phyloP scores from a whole-genome alignment of 2,888 invertebrate species.

The Pterobdella sp. region DNA sequence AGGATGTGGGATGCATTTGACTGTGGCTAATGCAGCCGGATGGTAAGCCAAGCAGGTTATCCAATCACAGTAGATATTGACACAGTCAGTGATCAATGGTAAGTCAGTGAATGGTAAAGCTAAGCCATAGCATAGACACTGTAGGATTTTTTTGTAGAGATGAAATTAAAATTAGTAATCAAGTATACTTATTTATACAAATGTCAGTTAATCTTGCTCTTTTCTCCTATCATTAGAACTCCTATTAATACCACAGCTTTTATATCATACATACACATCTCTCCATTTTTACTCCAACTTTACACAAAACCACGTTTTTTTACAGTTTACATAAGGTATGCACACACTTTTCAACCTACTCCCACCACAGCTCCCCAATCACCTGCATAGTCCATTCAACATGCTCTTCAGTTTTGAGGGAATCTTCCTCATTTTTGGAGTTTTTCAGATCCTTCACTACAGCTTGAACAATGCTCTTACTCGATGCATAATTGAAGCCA shows the following conservation, averaged over 20 bases:
- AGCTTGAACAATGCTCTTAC: constrained; percentile 71
- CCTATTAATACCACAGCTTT: too few relatives aligned
- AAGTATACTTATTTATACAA: too few relatives aligned
- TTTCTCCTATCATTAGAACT: too few relatives aligned
- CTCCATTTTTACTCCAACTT: too few relatives aligned
- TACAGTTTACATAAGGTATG: too few relatives aligned
- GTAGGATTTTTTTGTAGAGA: too few relatives aligned
- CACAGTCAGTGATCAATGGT: constrained; percentile 88
- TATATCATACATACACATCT: too few relatives aligned
- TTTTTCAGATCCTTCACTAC: constrained; percentile 70
- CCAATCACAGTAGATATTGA: constrained; percentile 94
- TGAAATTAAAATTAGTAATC: too few relatives aligned
- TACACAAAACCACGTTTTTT: too few relatives aligned
- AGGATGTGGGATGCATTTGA: constrained; percentile 68
- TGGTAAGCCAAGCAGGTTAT: constrained; percentile 70
- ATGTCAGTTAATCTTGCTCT: too few relatives aligned
- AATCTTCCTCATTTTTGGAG: constrained; percentile 61
- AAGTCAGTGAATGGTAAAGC: constrained; percentile 80
- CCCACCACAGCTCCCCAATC: too few relatives aligned
- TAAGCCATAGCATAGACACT: constrained; percentile 86
- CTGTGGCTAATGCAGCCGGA: not conserved
- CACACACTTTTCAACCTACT: too few relatives aligned
- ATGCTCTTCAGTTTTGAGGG: constrained; percentile 68
- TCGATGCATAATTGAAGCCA: constrained; percentile 65
- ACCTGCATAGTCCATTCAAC: constrained; percentile 68